phyloP scores from a whole-genome alignment of 2,888 invertebrate genomes.

The Alitta virens region DNA sequence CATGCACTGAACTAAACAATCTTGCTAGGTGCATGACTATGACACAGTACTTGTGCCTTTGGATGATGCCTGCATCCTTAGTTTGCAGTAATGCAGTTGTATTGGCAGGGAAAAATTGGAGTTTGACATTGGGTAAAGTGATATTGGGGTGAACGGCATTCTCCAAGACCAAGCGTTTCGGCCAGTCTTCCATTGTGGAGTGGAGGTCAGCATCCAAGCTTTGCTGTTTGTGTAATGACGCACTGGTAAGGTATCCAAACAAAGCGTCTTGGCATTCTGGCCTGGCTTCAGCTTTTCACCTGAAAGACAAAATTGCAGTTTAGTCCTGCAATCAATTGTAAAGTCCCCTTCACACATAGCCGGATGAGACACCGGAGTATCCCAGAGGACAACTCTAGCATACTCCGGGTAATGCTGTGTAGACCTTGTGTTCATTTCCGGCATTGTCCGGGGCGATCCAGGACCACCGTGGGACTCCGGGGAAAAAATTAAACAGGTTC shows the following conservation, averaged over 20 bases:
- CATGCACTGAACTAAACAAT: too few relatives aligned
- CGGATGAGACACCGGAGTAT: too few relatives aligned
- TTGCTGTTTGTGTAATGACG: conserved; percentile 20
- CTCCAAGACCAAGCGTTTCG: conserved; percentile 24
- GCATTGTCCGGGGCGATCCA: too few relatives aligned
- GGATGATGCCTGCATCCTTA: conserved; percentile 30
- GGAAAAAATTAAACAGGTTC: too few relatives aligned
- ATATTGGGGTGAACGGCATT: conserved; percentile 26
- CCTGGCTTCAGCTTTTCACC: conserved; percentile 22
- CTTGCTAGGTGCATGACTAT: too few relatives aligned
- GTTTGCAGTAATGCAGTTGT: conserved; percentile 30
- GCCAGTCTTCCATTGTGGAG: conserved; percentile 27
- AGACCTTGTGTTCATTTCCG: too few relatives aligned
- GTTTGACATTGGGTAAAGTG: conserved; percentile 11
- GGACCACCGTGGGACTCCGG: too few relatives aligned
- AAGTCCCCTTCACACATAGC: too few relatives aligned
- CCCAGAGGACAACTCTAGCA: too few relatives aligned
- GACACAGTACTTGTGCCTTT: conserved; percentile 19
- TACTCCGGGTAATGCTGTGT: too few relatives aligned
- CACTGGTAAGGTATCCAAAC: conserved; percentile 16
- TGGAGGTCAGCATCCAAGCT: conserved; percentile 29
- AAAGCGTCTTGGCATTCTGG: conserved; percentile 19
- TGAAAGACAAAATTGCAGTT: too few relatives aligned
- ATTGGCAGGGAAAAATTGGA: conserved; percentile 29
- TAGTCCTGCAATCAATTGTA: too few relatives aligned